phyloP scores from a whole-genome alignment of 2,888 invertebrate genomes.

The Ormyrus nitidulus region DNA sequence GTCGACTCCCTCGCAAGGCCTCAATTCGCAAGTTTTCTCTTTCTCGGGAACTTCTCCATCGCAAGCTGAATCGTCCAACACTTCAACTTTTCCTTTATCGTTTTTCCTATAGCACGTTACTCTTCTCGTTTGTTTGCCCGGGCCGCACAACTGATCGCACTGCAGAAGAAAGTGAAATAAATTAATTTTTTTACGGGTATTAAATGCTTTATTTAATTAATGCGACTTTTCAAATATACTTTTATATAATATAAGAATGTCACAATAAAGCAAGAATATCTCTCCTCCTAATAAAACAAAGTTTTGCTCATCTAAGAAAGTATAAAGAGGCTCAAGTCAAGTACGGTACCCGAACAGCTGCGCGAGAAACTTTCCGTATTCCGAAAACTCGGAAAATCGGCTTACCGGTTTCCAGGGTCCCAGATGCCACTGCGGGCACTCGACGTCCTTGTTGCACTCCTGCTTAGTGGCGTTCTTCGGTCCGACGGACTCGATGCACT shows the following conservation, averaged over 20 bases:
- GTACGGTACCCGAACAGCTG: too few relatives aligned
- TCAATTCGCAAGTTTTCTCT: conserved; percentile 83
- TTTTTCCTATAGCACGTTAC: conserved; percentile 86
- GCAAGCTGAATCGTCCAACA: conserved; percentile 82
- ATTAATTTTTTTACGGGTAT: neutral
- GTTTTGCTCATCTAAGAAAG: too few relatives aligned
- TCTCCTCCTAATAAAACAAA: too few relatives aligned
- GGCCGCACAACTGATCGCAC: conserved; percentile 94
- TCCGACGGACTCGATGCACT: conserved; percentile 83
- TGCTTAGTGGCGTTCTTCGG: conserved; percentile 83
- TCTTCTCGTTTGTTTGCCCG: conserved; percentile 88
- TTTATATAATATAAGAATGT: too few relatives aligned
- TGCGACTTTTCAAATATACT: too few relatives aligned
- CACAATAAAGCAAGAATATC: too few relatives aligned
- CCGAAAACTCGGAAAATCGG: neutral
- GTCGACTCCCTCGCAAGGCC: conserved; percentile 93
- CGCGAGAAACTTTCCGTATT: too few relatives aligned
- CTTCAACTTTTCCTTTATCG: conserved; percentile 80
- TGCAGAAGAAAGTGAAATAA: conserved; percentile 69
- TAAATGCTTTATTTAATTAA: too few relatives aligned
- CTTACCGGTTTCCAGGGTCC: conserved; percentile 94
- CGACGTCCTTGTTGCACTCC: conserved; percentile 85
- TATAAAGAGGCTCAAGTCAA: too few relatives aligned
- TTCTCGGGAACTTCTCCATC: conserved; percentile 83
- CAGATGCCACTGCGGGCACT: conserved; percentile 91